Evolutionary conservation across 2,113 vertebrate genomes (phyloP).

Genomic region (Macquaria ambigua): DNA sequence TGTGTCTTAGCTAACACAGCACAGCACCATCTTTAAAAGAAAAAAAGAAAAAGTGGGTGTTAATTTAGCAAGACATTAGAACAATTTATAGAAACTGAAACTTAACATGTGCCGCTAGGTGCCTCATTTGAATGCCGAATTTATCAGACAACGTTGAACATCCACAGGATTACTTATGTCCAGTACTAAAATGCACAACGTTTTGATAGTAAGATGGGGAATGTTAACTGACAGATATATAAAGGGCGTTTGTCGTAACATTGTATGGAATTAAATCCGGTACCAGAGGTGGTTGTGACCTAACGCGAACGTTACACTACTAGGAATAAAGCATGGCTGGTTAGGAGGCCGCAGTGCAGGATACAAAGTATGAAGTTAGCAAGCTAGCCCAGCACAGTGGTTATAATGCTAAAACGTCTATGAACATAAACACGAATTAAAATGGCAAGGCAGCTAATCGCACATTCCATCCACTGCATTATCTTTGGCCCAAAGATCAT

Average conservation of each 20-base stretch:
- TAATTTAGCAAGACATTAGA: neutral
- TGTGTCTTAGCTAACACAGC: no score
- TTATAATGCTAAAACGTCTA: neutral
- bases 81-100: neutral
- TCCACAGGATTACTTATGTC: no score
- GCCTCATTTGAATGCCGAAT: neutral
- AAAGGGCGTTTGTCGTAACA: neutral
- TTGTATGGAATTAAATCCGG: neutral
- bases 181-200: neutral
- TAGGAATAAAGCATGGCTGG: conserved; percentile 39
- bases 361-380: conserved; percentile 27
- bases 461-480: neutral
- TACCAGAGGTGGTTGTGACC: conserved; percentile 53
- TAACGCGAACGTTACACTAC: conserved; percentile 30
- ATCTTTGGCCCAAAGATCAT: neutral
- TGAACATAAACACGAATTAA: no score
- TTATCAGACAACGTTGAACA: neutral
- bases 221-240: neutral
- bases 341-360: conserved; percentile 65
- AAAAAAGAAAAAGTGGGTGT: neutral
- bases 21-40: neutral
- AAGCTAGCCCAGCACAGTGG: neutral
- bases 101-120: neutral
- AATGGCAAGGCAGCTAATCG: neutral
- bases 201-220: no score